phyloP scores from a whole-genome alignment of 2,888 invertebrate species.

The Ceriagrion tenellum region DNA sequence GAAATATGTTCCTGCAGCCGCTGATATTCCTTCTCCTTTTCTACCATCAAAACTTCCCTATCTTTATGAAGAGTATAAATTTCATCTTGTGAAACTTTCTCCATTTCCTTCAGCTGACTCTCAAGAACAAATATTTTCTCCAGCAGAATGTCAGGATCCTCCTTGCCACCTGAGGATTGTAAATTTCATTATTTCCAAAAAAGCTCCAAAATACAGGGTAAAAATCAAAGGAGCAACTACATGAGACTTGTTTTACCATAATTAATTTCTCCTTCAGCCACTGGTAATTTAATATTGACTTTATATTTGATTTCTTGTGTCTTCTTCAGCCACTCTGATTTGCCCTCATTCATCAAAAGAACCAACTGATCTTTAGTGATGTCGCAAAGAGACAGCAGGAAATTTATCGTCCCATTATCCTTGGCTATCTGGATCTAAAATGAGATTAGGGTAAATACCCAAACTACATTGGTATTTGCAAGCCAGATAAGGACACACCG shows the following conservation, averaged over 20 bases:
- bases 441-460: not conserved
- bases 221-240: not conserved
- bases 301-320: not conserved
- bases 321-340: not conserved
- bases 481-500: too few species aligned
- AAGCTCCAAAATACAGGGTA: not conserved
- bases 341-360: not conserved
- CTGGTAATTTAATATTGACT: not conserved
- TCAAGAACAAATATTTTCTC: not conserved
- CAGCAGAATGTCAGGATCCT: not conserved
- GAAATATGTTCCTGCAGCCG: not conserved
- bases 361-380: not conserved
- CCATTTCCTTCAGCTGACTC: not conserved
- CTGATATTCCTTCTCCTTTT: not conserved
- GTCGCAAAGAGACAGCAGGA: conserved; percentile 31
- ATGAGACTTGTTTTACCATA: not conserved
- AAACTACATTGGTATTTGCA: too few species aligned
- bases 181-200: not conserved
- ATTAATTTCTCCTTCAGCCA: not conserved
- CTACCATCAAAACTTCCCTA: not conserved
- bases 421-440: conserved; percentile 37
- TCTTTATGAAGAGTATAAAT: conserved; percentile 41
- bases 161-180: not conserved
- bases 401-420: not conserved
- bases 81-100: conserved; percentile 20